Evolutionary conservation across 2,888 invertebrate genomes (phyloP), one percentile per base, ranked within the genome.

Genomic region (Caradrina kadenii): DNA sequence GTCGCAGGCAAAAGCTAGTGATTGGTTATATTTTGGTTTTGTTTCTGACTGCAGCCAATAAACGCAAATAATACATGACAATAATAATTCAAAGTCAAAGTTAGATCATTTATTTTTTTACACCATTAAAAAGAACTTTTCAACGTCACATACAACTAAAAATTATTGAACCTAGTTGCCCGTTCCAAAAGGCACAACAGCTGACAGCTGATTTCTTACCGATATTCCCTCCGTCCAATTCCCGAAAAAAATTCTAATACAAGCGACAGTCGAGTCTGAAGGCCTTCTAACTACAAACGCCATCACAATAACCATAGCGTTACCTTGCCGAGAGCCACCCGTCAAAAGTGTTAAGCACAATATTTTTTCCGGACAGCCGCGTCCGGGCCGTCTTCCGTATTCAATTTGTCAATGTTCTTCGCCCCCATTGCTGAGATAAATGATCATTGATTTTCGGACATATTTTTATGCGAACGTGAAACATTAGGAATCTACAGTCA

Each of bases 331-430:
- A 69, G 63, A 76, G 64, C 55, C 54, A 49, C n/a, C 60, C 21
- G 48, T 68, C 65, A 67, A 65, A 69, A 58, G 70, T 63, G 63
- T 62, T 19, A 61, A 50, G 55, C 50, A 63, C 65, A 59, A 69
- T 65, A 45, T 74, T 55, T 83, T 76, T 61, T 69, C 63, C 26
- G 31, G 73, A 71, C 60, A 54, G 35, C 49, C 53, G 42, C 61
- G 70, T 73, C 67, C 70, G 70, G 54, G 17, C 61, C 56, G 50
- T 60, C 65, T 81, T 64, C 70, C 78, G 75, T 58, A 81, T 60
- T 70, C 79, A 65, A 83, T 83, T 82, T 81, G 82, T 82, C 82
- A 82, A 81, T 64, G 75, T 79, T 55, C 22, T 59, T 67, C 35
- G 64, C 60, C 55, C 21, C 22, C 26, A 50, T 59, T 35, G 42